phyloP scores from a whole-genome alignment of 1,140 invertebrate genomes.

The Pristionchus pacificus region DNA sequence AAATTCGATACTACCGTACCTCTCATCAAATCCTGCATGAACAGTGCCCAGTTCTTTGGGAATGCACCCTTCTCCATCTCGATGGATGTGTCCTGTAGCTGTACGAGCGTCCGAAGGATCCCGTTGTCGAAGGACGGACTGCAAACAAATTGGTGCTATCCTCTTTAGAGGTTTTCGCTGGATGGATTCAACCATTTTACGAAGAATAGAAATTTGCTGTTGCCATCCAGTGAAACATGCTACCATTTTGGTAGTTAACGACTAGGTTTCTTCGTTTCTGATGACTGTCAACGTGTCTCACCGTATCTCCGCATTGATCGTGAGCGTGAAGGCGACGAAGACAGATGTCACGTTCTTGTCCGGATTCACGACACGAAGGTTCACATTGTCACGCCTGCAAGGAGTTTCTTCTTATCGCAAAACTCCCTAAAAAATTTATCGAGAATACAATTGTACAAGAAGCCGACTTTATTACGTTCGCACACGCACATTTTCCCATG shows the following conservation, averaged over 20 bases:
- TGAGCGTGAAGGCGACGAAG: constrained; percentile 46
- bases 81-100: constrained; percentile 49
- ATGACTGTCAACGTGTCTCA: no score
- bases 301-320: constrained; percentile 41
- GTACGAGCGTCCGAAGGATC: constrained; percentile 45
- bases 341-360: constrained; percentile 42
- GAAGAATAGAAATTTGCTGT: no score
- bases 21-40: constrained; percentile 52
- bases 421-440: no score
- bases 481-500: no score
- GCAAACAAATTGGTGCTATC: no score
- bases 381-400: constrained; percentile 51
- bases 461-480: no score
- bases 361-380: constrained; percentile 52
- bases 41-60: constrained; percentile 42
- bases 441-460: no score
- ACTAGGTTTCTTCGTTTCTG: no score
- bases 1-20: constrained; percentile 27
- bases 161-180: no score
- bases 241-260: no score
- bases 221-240: no score
- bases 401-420: background rate
- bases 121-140: constrained; percentile 50
- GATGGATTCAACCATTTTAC: no score
- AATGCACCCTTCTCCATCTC: constrained; percentile 51